phyloP scores from a whole-genome alignment of 2,113 vertebrate genomes.

The Nansenia antarctica region DNA sequence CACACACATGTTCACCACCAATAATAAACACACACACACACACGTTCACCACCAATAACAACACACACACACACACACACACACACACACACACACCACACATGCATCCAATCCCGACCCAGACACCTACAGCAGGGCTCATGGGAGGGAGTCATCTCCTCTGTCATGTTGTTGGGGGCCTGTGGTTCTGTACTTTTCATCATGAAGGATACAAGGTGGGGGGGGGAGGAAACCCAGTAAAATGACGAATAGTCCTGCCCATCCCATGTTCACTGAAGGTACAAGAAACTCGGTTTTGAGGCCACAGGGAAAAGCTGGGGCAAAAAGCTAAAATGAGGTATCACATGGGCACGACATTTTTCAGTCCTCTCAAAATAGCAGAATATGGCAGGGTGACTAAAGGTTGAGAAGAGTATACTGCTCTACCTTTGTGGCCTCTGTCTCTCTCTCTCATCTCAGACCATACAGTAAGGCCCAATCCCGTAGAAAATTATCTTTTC shows the following conservation, averaged over 20 bases:
- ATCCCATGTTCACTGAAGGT: not conserved
- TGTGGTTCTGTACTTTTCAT: not conserved
- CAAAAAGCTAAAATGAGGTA: not conserved
- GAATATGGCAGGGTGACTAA: not conserved
- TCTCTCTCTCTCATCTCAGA: too few species aligned
- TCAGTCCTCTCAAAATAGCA: not conserved
- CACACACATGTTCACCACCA: not conserved
- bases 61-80: not conserved
- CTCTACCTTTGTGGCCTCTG: too few species aligned
- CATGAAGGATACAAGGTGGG: not conserved
- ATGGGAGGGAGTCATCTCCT: not conserved
- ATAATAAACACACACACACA: not conserved
- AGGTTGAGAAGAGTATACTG: not conserved
- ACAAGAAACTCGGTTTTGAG: not conserved
- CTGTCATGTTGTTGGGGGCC: not conserved
- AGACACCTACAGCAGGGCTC: too few species aligned
- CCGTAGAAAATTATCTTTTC: too few species aligned
- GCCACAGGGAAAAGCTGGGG: not conserved
- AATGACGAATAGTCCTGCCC: slow-evolving; percentile 9
- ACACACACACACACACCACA: not conserved
- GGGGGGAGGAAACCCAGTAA: not conserved
- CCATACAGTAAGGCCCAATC: too few species aligned
- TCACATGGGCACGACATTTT: not conserved
- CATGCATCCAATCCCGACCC: not conserved
- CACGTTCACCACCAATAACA: not conserved